Evolutionary conservation across 2,797 vertebrate genomes (phyloP).

Genomic region (Mormyrops attenuatus): DNA sequence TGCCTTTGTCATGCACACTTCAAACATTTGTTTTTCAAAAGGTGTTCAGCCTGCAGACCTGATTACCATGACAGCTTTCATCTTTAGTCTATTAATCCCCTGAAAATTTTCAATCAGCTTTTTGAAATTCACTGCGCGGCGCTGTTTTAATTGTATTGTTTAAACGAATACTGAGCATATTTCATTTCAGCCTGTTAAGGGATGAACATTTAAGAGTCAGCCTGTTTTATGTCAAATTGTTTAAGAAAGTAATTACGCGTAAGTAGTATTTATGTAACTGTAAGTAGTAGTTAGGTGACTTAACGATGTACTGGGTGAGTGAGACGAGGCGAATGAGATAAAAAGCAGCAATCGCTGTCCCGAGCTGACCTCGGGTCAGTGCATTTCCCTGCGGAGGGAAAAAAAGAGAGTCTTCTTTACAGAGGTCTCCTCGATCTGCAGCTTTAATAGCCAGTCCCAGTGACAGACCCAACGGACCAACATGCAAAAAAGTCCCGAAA

Average conservation of each 20-base stretch:
- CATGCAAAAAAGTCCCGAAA: background rate
- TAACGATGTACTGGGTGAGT: background rate
- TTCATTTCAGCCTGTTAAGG: background rate
- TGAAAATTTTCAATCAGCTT: background rate
- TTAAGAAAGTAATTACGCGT: background rate
- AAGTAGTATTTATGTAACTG: background rate
- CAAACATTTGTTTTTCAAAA: slow-evolving; percentile 19
- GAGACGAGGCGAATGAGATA: background rate
- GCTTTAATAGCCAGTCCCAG: background rate
- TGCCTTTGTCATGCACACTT: background rate
- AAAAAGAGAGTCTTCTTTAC: background rate
- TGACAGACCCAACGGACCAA: background rate
- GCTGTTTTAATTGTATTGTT: background rate
- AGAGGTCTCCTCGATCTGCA: background rate
- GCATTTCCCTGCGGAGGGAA: background rate
- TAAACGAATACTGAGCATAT: background rate
- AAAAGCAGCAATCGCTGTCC: background rate
- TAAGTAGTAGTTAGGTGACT: background rate
- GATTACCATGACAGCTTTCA: slow-evolving; percentile 5
- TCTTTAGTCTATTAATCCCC: background rate
- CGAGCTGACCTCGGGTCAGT: background rate
- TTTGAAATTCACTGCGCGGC: background rate
- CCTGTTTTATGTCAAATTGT: background rate
- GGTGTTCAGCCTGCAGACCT: slow-evolving; percentile 9
- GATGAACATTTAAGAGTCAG: background rate